phyloP scores from a whole-genome alignment of 2,888 invertebrate species.

The Drosophila nr. medialis region DNA sequence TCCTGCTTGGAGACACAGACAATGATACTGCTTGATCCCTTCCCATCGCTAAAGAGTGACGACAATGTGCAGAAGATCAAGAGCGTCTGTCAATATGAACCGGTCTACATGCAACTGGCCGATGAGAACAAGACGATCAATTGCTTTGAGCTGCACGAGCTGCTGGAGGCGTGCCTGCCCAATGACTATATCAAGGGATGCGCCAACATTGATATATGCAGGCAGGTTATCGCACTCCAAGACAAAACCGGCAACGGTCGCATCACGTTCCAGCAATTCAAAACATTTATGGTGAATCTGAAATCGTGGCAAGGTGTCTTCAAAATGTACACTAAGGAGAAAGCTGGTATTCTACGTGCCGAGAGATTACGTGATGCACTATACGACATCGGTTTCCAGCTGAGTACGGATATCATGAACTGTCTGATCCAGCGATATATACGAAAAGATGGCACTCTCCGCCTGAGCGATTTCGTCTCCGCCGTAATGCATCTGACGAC shows the following conservation, averaged over 20 bases:
- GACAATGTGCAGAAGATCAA: constrained; percentile 85
- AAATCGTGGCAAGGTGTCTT: constrained; percentile 96
- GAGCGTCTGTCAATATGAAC: constrained; percentile 90
- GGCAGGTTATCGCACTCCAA: constrained; percentile 94
- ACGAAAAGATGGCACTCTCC: constrained; percentile 95
- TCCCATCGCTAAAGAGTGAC: constrained; percentile 84
- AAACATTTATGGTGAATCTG: constrained; percentile 95
- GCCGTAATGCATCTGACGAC: constrained; percentile 94
- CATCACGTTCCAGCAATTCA: constrained; percentile 93
- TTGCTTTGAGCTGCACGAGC: constrained; percentile 95
- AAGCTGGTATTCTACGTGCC: constrained; percentile 94
- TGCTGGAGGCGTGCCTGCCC: constrained; percentile 95
- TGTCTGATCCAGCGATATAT: constrained; percentile 94
- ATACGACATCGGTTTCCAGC: constrained; percentile 93
- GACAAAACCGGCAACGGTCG: constrained; percentile 93
- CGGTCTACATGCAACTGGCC: constrained; percentile 94
- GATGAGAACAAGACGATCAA: constrained; percentile 95
- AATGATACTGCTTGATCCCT: constrained; percentile 84
- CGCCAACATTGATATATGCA: constrained; percentile 95
- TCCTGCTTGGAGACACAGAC: constrained; percentile 88
- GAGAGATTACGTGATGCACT: constrained; percentile 94
- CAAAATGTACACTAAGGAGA: constrained; percentile 95
- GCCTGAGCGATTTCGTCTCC: constrained; percentile 96
- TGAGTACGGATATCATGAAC: constrained; percentile 93
- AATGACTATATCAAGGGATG: constrained; percentile 98